Base-by-base conservation (phyloP, 2,888 invertebrate species). In the Charanyca ferruginea region DNA sequence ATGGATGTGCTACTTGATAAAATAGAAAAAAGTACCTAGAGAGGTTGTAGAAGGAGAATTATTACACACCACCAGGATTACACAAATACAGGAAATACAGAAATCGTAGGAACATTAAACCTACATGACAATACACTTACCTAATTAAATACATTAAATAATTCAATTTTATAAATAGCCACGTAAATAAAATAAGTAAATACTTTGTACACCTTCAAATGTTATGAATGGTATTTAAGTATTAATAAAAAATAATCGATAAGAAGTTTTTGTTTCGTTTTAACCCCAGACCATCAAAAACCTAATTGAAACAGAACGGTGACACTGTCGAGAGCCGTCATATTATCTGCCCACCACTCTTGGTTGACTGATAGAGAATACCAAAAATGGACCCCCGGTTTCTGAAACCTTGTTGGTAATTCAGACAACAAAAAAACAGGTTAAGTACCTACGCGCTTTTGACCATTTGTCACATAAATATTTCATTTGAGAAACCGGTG, bases 151-250 rank as follows among this genome's bases (percentile, higher is more conserved):
- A 25, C 25, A 25, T 25, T 25, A 25, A n/a, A n/a, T n/a, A n/a
- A n/a, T n/a, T n/a, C 25, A 6, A 25, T 25, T 25, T 25, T n/a
- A 8, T 5, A 38, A 62, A 20, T 23, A 66, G 11, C 9, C n/a
- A n/a, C 23, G 6, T 20, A 42, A 44, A 7, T 18, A n/a, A n/a
- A 25, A 48, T 25, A 25, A 6, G 8, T 25, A 25, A 7, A n/a
- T 38, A 57, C 28, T 23, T 68, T 28, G 11, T 47, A 32, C 45
- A 41, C 38, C 66, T 55, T 67, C 28, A 45, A 28, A 11, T 20
- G 66, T 4, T 16, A n/a, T 28, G 66, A 49, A 64, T 64, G 20
- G 54, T 66, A 44, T 20, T 9, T 52, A 51, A 38, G 44, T 52
- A 28, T 38, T 23, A 66, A 68, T 66, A 68, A 68, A 65, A 13